phyloP scores from a whole-genome alignment of 2,797 vertebrate species.

The Mormyrus proboscirostris region DNA sequence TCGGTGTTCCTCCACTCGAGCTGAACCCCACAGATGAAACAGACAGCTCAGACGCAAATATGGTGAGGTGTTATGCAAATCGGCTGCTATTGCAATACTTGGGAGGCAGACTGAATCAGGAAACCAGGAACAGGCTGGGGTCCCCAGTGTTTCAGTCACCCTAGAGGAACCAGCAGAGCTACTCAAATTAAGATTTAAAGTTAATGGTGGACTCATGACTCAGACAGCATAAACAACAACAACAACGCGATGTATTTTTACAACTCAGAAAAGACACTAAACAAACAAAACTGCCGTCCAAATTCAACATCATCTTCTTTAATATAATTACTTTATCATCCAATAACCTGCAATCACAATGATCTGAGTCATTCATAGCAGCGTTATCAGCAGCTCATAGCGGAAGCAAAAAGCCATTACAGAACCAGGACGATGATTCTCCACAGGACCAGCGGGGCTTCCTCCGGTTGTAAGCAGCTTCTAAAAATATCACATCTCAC shows the following conservation, averaged over 20 bases:
- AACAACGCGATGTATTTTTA: not conserved
- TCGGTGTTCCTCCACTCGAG: not conserved
- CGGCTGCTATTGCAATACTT: not conserved
- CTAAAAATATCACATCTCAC: slow-evolving; percentile 60
- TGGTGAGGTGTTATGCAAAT: not conserved
- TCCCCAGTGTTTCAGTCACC: not conserved
- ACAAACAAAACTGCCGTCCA: not conserved
- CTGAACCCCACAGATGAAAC: not conserved
- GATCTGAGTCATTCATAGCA: not conserved
- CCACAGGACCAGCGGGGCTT: slow-evolving; percentile 47
- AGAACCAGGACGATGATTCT: slow-evolving; percentile 9
- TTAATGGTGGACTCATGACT: not conserved
- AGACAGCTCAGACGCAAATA: not conserved
- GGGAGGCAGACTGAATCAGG: not conserved
- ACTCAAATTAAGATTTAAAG: not conserved
- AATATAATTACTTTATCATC: not conserved
- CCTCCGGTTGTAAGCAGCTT: slow-evolving; percentile 41
- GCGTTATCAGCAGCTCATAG: not conserved
- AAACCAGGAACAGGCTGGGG: not conserved
- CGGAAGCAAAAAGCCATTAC: slow-evolving; percentile 18
- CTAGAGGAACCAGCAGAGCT: not conserved
- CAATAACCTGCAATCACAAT: not conserved
- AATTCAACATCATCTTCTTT: not conserved
- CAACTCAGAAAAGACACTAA: not conserved
- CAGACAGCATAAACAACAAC: not conserved